Evolutionary conservation across 2,113 vertebrate genomes (phyloP).

Genomic region (Glareola pratincola): DNA sequence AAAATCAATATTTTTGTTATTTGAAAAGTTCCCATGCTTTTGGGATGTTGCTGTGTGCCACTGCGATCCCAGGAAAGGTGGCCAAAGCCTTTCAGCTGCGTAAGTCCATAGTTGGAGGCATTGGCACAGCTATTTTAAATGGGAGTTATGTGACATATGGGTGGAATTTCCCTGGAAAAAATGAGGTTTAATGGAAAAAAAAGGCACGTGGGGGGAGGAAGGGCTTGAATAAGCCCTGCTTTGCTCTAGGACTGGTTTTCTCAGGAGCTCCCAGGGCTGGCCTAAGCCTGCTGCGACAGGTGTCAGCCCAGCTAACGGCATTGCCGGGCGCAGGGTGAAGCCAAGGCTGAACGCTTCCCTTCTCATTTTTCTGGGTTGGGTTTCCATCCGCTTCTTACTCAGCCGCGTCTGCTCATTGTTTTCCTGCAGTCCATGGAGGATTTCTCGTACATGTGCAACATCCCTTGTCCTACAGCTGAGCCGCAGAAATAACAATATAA

Average conservation of each 20-base stretch:
- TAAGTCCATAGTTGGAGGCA: not conserved
- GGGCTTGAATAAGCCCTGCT: not conserved
- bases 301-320: not conserved
- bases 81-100: not conserved
- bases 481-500: not conserved
- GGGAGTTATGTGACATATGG: not conserved
- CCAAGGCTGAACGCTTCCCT: not conserved
- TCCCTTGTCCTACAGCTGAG: not conserved
- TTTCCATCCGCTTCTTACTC: not conserved
- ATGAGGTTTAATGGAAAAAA: not conserved
- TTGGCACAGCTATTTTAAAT: not conserved
- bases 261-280: not conserved
- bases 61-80: not conserved
- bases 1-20: not conserved
- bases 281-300: not conserved
- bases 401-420: not conserved
- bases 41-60: not conserved
- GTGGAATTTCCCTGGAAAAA: not conserved
- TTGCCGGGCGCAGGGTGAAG: not conserved
- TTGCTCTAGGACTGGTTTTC: not conserved
- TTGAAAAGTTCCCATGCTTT: not conserved
- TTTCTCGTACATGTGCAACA: not conserved
- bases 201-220: accelerated
- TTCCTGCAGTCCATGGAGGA: not conserved
- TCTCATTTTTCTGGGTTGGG: not conserved